Base-by-base conservation (phyloP, 2,113 vertebrate species). In the Eclectus roratus region DNA sequence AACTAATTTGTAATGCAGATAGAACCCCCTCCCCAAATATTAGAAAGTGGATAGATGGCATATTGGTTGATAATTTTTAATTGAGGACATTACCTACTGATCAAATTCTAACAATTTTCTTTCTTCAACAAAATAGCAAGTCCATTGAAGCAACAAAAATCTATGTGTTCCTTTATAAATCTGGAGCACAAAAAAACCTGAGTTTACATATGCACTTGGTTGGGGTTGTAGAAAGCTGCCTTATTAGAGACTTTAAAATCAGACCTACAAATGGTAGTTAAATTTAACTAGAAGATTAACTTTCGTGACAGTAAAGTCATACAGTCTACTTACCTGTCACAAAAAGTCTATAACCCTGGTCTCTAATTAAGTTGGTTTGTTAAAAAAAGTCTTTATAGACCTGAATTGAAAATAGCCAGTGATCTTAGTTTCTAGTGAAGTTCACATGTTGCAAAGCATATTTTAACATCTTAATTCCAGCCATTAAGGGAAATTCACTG, bases 241-340 rank as follows among this genome's bases (percentile, higher is more conserved):
- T 90, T 79, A 91, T 88, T 85, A 96, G 8, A 95, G 69, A n/a
- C 61, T 89, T 69, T 58, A 80, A 49, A 91, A 85, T 82, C 35
- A 88, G 44, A 49, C 46, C 69, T 68, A 84, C 15, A 91, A 81
- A 78, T 17, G 7, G 25, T 13, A 69, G 63, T 49, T 91, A 94
- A 94, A 85, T 93, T 90, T 91, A 94, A 88, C 44, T 46, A 53
- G 58, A 66, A 71, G 33, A 37, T 43, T 35, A 70, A 39, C 31
- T 77, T 83, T 29, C 19, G 31, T 73, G 55, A 81, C 80, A 90
- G 69, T 41, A 89, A 60, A 33, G 82, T 65, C 33, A 89, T 37
- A 41, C 17, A 61, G 41, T 80, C 71, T 80, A 7, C 44, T 73
- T 21, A 35, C 65, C 71, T 52, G 82, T 85, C 49, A 70, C 56